Evolutionary conservation across 1,140 invertebrate genomes (phyloP).

Genomic region (Matsumurasca onukii): DNA sequence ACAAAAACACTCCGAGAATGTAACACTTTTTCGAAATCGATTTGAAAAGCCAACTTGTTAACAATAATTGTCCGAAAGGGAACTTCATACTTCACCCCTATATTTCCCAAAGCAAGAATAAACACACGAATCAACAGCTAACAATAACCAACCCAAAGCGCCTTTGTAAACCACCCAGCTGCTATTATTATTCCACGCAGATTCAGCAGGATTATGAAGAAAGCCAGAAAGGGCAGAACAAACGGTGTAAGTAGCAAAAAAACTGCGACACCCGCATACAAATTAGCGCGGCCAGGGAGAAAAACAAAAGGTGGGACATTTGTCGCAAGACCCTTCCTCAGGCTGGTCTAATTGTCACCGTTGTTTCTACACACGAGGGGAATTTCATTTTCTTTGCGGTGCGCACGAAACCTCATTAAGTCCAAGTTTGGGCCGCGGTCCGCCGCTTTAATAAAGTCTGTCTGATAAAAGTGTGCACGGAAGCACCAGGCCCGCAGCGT

Average conservation of each 20-base stretch:
- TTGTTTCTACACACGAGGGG: background rate
- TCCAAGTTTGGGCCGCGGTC: conserved; percentile 19
- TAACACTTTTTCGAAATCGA: too few species aligned
- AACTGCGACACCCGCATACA: conserved; percentile 2
- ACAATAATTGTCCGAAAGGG: too few species aligned
- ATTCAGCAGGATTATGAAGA: conserved; percentile 17
- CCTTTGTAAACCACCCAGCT: too few species aligned
- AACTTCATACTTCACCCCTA: too few species aligned
- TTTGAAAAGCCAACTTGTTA: too few species aligned
- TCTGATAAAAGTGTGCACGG: conserved; percentile 8
- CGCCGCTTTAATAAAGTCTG: conserved; percentile 20
- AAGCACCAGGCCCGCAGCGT: background rate
- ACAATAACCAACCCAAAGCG: too few species aligned
- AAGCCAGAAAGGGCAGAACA: background rate
- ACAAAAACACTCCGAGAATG: too few species aligned
- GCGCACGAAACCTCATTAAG: conserved; percentile 17
- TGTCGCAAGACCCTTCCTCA: conserved; percentile 10
- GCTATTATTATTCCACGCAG: conserved; percentile 9
- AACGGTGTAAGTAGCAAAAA: conserved; percentile 16
- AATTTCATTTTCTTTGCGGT: conserved; percentile 21
- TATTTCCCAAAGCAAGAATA: too few species aligned
- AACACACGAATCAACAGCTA: too few species aligned
- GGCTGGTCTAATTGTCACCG: conserved; percentile 7
- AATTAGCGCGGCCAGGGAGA: conserved; percentile 6
- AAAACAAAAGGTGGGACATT: conserved; percentile 14